Base-by-base conservation (phyloP, 1,140 invertebrate species). In the Holotrichia oblita region DNA sequence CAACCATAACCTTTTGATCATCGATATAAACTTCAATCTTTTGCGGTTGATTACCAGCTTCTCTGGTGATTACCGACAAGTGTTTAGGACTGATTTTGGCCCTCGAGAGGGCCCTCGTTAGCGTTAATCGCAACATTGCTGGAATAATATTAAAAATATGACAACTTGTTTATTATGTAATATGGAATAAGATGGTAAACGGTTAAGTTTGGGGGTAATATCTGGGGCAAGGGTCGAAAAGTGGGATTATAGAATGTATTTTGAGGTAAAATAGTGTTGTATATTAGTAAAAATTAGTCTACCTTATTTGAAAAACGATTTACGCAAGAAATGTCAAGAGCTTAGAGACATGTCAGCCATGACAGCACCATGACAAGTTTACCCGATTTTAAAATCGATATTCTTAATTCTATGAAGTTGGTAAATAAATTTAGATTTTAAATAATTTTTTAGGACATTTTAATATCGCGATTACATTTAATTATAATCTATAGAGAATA, bases 21-120 rank as follows among this genome's bases (percentile, higher is more conserved):
- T 99, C 97, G 83, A 99, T 96, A 88, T 99, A 99, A 12, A 99
- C 94, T 90, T 99, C 98, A 76, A 99, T 91, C 85, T 96, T 94
- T 81, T 97, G 93, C 14, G 94, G 89, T 79, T 90, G 88, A 80
- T 81, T 83, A 76, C 76, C 81, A 17, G 80, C 73, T 34, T 77
- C 61, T 77, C 84, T 82, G n/a, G 81, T 74, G 0, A 81, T 17
- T 14, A 81, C 73, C 27, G 69, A 59, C 22, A 84, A 14, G 79
- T 84, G 80, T 78, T 85, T 85, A 20, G 84, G 81, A 78, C 80
- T 84, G 17, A 83, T 64, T 80, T 83, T 84, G 20, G 83, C 82
- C 79, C 83, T 82, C 10, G 77, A 82, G 7, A 87, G 83, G 48
- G 83, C 79, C 79, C 83, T 84, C 2, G 75, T 79, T n/a, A 86